These are phyloP conservation scores for Parazoanthus swiftii DNA, from an alignment of 92 coral and sea anemone genomes.

Conservation along the genomic window DNA sequence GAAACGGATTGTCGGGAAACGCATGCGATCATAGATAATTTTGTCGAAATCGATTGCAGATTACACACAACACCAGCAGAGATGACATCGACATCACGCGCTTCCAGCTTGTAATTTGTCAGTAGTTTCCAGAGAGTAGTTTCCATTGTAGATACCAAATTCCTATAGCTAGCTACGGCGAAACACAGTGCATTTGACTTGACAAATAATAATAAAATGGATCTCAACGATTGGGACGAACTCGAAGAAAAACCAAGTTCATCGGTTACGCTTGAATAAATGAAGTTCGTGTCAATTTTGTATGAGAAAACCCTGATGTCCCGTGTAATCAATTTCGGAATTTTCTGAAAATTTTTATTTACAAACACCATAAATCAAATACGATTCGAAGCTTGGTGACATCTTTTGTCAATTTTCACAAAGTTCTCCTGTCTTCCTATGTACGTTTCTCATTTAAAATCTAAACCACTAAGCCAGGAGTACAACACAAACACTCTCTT, in stretches of 20 bases:
- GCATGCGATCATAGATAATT: background rate
- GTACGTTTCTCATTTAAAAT: background rate
- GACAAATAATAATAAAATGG: background rate
- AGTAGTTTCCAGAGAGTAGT: background rate
- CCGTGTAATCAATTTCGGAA: slow-evolving; percentile 12
- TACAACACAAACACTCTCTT: background rate
- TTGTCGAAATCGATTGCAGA: background rate
- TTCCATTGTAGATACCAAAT: background rate
- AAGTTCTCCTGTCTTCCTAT: background rate
- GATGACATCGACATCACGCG: background rate
- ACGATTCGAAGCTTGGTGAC: background rate
- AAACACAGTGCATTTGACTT: background rate
- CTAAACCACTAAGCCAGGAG: background rate
- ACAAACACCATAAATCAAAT: background rate
- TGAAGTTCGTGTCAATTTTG: background rate
- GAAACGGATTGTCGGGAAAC: background rate
- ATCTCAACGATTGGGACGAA: background rate
- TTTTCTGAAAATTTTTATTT: background rate
- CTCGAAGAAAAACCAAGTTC: background rate
- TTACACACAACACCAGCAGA: slow-evolving; percentile 16
- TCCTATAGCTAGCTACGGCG: background rate
- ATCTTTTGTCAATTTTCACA: background rate
- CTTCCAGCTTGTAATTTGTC: background rate
- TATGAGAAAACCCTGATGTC: background rate
- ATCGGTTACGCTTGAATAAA: background rate